A percentile compares a stretch with the other conserved stretches of the same genome.
phyloP scores from a whole-genome alignment of 1,140 invertebrate genomes.

The Oncopodura yosiiana region DNA sequence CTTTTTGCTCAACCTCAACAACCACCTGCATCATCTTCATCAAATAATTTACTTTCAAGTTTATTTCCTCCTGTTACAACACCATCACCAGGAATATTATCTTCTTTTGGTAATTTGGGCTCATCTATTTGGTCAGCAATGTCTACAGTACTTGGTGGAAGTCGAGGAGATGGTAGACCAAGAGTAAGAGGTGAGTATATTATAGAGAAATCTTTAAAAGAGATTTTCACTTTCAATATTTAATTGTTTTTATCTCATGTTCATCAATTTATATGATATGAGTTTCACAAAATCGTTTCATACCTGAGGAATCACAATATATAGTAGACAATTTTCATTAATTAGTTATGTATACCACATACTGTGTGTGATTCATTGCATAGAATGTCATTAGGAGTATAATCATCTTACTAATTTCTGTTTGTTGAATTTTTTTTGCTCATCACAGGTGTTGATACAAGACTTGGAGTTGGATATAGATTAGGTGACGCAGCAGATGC shows the following conservation, averaged over 20 bases:
- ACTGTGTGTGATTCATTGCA: not conserved
- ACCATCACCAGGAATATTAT: constrained; percentile 10
- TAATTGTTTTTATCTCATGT: too few species aligned
- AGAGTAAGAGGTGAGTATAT: constrained; percentile 26
- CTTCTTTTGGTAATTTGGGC: constrained; percentile 19
- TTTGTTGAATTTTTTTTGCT: not conserved
- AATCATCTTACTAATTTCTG: not conserved
- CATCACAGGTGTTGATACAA: constrained; percentile 31
- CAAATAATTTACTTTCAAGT: constrained; percentile 1
- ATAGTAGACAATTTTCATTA: not conserved
- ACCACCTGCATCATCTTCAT: too few species aligned
- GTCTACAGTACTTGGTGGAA: constrained; percentile 17
- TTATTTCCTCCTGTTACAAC: not conserved
- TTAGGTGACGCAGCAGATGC: constrained; percentile 32
- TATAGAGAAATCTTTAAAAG: not conserved
- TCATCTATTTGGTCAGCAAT: constrained; percentile 14
- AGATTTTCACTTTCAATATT: too few species aligned
- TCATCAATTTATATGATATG: not conserved
- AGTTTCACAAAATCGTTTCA: not conserved
- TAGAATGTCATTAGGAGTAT: not conserved
- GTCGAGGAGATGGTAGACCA: constrained; percentile 23
- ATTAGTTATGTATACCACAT: not conserved
- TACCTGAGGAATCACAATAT: too few species aligned
- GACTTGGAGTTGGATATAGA: constrained; percentile 32
- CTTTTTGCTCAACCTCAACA: constrained; percentile 9